These are phyloP conservation scores for Diaperis boleti DNA, from an alignment of 2,888 invertebrate species.

Conservation along the genomic window DNA sequence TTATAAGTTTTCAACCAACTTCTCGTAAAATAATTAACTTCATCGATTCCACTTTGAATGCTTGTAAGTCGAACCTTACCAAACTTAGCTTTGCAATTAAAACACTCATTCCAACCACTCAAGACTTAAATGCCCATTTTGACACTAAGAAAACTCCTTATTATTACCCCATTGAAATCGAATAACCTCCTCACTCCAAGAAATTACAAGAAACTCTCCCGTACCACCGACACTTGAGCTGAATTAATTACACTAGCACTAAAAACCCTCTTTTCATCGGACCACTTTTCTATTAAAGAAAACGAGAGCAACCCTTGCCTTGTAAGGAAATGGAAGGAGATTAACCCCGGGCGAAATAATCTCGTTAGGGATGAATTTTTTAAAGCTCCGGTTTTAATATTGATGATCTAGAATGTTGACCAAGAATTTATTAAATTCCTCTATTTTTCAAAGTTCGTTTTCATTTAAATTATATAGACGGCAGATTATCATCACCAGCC, in stretches of 20 bases:
- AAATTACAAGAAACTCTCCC: slow-evolving; percentile 8
- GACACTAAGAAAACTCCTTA: slow-evolving; percentile 6
- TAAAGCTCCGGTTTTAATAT: neutral
- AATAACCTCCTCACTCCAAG: slow-evolving; percentile 5
- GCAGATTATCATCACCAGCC: too few relatives aligned
- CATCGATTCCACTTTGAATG: neutral
- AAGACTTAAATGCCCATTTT: slow-evolving; percentile 6
- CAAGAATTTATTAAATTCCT: too few relatives aligned
- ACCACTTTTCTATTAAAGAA: slow-evolving; percentile 4
- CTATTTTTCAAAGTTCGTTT: too few relatives aligned
- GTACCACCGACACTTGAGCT: slow-evolving; percentile 1
- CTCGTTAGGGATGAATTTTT: neutral
- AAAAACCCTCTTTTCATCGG: slow-evolving; percentile 7
- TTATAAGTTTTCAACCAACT: too few relatives aligned
- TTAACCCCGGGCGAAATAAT: neutral
- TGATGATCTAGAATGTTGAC: neutral
- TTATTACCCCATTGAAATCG: slow-evolving; percentile 8
- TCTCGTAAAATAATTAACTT: slow-evolving; percentile 8
- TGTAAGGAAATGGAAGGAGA: neutral
- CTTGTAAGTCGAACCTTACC: slow-evolving; percentile 8
- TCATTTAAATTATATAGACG: too few relatives aligned
- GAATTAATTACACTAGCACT: slow-evolving; percentile 8
- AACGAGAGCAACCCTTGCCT: slow-evolving; percentile 6
- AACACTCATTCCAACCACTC: slow-evolving; percentile 5
- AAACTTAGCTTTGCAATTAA: slow-evolving; percentile 8